A percentile compares a stretch with the other conserved stretches of the same genome.
Evolutionary conservation across 92 coral and sea anemone genomes (phyloP).

Genomic region (Paramuricea clavata): DNA sequence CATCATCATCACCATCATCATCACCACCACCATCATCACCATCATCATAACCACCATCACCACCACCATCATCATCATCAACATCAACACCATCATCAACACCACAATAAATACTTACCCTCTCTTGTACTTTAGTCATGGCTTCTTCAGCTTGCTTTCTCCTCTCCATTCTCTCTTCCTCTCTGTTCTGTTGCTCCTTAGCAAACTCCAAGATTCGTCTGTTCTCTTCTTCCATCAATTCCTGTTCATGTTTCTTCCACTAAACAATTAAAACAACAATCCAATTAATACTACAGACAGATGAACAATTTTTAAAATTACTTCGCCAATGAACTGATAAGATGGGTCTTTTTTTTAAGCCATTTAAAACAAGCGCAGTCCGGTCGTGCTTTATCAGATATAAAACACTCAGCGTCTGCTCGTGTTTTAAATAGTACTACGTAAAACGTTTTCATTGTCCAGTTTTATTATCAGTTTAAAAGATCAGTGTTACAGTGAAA

Average conservation of each 20-base stretch:
- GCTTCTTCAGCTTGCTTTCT: slow-evolving; percentile 89
- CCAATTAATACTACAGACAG: neutral
- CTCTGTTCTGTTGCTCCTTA: slow-evolving; percentile 83
- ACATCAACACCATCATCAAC: neutral
- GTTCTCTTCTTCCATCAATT: slow-evolving; percentile 96
- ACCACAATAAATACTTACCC: slow-evolving; percentile 63
- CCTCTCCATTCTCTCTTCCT: slow-evolving; percentile 97
- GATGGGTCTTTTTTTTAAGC: no score
- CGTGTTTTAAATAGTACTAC: neutral
- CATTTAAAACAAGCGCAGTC: no score
- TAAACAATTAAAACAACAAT: slow-evolving; percentile 23
- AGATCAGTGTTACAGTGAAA: neutral
- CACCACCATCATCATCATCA: neutral
- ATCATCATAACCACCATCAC: no score
- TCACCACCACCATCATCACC: no score
- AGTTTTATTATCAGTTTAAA: neutral
- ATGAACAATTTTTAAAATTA: no score
- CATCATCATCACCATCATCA: no score
- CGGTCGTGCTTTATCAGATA: no score
- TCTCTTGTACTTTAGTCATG: slow-evolving; percentile 88
- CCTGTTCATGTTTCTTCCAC: slow-evolving; percentile 92
- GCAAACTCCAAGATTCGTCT: slow-evolving; percentile 94
- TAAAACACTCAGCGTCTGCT: no score
- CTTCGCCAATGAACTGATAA: no score
- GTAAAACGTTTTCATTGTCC: neutral